A percentile compares a stretch with the other conserved stretches of the same genome.
Evolutionary conservation across 2,113 vertebrate genomes (phyloP).

Genomic region (Caranx ignobilis): DNA sequence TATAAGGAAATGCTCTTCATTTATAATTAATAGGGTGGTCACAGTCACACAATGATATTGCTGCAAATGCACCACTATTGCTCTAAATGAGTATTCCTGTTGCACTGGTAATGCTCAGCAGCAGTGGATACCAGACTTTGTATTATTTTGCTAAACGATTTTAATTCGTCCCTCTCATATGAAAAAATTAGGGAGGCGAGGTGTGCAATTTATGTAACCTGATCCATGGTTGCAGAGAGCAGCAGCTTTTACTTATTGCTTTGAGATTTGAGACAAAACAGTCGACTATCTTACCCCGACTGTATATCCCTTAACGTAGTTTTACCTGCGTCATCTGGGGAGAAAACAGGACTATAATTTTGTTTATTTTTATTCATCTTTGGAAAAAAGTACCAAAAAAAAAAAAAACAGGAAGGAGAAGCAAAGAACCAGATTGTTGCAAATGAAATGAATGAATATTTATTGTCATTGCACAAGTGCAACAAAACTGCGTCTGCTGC

Average conservation of each 20-base stretch:
- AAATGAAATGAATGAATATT: neutral
- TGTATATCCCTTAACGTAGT: neutral
- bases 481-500: too few relatives aligned
- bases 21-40: conserved; percentile 79
- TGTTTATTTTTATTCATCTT: neutral
- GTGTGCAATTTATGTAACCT: neutral
- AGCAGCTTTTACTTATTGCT: neutral
- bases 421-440: neutral
- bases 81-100: conserved; percentile 67
- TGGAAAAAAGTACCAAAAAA: too few relatives aligned
- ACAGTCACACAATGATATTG: conserved; percentile 69
- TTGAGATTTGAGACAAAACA: neutral
- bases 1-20: conserved; percentile 77
- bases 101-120: conserved; percentile 39
- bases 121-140: conserved; percentile 14
- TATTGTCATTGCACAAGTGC: too few relatives aligned
- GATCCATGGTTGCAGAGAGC: too few relatives aligned
- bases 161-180: neutral
- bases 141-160: neutral
- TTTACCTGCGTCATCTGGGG: neutral
- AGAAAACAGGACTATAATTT: neutral
- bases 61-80: conserved; percentile 68
- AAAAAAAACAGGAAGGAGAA: neutral
- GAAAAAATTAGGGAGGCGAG: neutral
- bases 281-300: too few relatives aligned